Conservation (phyloP, 2,113 vertebrate genomes). For the Brachyhypopomus occidentalis region DNA sequence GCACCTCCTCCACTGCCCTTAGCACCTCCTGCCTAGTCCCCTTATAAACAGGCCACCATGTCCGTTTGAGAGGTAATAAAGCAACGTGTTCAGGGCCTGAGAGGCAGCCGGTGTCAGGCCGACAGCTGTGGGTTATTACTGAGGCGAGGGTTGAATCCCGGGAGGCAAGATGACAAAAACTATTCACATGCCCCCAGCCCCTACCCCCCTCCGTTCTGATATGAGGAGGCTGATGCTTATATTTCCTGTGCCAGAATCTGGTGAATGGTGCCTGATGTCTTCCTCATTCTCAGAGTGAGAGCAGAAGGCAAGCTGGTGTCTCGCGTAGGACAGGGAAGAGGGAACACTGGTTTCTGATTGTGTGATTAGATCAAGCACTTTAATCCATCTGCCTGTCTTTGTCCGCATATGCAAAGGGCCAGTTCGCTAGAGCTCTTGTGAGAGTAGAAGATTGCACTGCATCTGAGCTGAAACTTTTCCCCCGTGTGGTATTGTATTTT, state of each 20-base stretch:
- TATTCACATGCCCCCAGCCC: slow-evolving; percentile 1
- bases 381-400: slow-evolving; percentile 17
- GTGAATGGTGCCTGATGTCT: neutral
- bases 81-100: slow-evolving; percentile 64
- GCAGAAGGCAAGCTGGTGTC: neutral
- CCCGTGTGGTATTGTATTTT: neutral
- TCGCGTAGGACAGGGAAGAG: neutral
- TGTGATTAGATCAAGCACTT: slow-evolving; percentile 14
- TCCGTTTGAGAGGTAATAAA: slow-evolving; percentile 75
- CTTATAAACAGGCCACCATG: slow-evolving; percentile 74
- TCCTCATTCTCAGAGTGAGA: neutral
- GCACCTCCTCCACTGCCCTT: slow-evolving; percentile 58
- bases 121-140: slow-evolving; percentile 16
- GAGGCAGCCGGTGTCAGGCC: slow-evolving; percentile 20
- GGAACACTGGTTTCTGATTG: slow-evolving; percentile 26
- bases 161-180: slow-evolving; percentile 5
- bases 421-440: slow-evolving; percentile 11
- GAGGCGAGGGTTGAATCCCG: slow-evolving; percentile 5
- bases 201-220: slow-evolving; percentile 6
- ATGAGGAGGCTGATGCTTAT: neutral
- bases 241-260: neutral
- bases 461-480: neutral
- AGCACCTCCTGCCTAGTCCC: slow-evolving; percentile 70
- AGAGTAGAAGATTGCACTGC: neutral
- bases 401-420: neutral